Evolutionary conservation across 2,797 vertebrate genomes (phyloP).

Genomic region (Ctenopoma multispine): DNA sequence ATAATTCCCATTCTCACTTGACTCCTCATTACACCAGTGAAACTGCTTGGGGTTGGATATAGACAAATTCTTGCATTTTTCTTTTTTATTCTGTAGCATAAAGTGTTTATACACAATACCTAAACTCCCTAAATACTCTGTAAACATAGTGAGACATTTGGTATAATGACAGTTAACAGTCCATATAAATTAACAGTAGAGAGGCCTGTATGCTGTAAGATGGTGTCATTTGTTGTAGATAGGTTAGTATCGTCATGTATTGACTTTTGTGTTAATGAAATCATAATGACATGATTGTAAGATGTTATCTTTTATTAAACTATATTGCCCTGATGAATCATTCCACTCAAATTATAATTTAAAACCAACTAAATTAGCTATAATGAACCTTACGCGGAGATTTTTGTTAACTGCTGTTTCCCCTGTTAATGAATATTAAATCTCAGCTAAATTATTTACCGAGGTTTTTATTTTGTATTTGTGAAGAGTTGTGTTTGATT

Average conservation of each 20-base stretch:
- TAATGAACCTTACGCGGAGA: neutral
- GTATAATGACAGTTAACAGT: conserved; percentile 46
- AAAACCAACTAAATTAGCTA: neutral
- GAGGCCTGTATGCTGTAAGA: conserved; percentile 31
- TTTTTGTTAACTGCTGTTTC: neutral
- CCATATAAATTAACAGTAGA: conserved; percentile 49
- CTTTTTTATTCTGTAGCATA: conserved; percentile 69
- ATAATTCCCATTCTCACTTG: conserved; percentile 88
- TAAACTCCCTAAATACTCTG: conserved; percentile 47
- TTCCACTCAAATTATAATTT: neutral
- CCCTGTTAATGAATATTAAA: neutral
- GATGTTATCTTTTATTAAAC: neutral
- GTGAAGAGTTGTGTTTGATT: neutral
- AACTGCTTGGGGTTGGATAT: conserved; percentile 76
- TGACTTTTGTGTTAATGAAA: neutral
- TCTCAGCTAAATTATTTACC: neutral
- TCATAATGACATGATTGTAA: neutral
- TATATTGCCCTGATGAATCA: neutral
- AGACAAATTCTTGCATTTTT: conserved; percentile 76
- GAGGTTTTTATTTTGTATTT: neutral
- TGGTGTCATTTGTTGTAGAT: conserved; percentile 41
- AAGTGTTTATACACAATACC: conserved; percentile 50
- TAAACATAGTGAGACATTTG: conserved; percentile 28
- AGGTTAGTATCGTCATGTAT: neutral
- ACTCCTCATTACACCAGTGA: conserved; percentile 83